Conservation (phyloP, 2,888 invertebrate genomes). For the Oscheius myriophilus region DNA sequence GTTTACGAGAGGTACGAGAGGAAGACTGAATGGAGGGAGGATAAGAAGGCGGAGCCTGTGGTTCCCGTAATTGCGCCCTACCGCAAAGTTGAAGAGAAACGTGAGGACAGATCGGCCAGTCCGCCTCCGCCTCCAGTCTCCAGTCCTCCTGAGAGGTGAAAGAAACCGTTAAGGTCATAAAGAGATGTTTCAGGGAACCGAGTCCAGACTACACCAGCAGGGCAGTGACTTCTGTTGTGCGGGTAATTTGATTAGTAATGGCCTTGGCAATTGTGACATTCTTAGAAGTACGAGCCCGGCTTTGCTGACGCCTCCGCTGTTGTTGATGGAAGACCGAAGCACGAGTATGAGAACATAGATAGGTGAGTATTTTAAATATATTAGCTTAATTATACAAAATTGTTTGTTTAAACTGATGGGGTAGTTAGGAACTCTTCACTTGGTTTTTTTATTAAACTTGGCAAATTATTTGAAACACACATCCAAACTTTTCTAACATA, state of each 20-base stretch:
- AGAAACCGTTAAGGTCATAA: not conserved
- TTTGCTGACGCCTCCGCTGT: not conserved
- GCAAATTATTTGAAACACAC: too few species aligned
- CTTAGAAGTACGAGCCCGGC: conserved; percentile 11
- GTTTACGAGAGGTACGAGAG: conserved; percentile 49
- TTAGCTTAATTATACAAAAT: too few species aligned
- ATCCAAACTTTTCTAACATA: too few species aligned
- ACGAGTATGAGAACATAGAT: conserved; percentile 14
- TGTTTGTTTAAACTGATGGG: too few species aligned
- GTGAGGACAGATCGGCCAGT: conserved; percentile 8
- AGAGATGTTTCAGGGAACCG: conserved; percentile 4
- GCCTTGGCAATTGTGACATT: not conserved
- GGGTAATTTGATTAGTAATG: not conserved
- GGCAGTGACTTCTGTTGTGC: not conserved
- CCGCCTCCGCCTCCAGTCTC: conserved; percentile 13
- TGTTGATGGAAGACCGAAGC: conserved; percentile 1
- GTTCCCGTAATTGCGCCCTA: conserved; percentile 21
- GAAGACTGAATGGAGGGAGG: conserved; percentile 36
- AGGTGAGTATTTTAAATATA: conserved; percentile 4
- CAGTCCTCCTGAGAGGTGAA: conserved; percentile 4
- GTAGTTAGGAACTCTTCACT: too few species aligned
- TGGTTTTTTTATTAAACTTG: too few species aligned
- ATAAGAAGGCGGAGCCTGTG: conserved; percentile 13
- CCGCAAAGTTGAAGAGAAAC: not conserved
- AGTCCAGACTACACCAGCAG: conserved; percentile 16